Percentiles rank a stretch among this genome's conserved stretches.
Evolutionary conservation across 2,113 vertebrate genomes (phyloP).

Genomic region (Pachypanchax playfairii): DNA sequence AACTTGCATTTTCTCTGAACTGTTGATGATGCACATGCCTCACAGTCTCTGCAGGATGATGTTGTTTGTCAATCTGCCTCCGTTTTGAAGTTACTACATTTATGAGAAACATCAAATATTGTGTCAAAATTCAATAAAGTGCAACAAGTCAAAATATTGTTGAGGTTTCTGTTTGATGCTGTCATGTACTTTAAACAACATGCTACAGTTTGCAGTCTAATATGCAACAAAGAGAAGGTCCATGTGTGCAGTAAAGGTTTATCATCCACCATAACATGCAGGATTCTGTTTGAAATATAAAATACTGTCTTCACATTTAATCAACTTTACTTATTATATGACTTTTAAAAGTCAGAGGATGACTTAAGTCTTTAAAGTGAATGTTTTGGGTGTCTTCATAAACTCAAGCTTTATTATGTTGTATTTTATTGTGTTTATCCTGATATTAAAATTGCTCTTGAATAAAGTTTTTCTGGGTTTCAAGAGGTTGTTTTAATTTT

Average conservation of each 20-base stretch:
- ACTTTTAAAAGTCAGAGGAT: too few relatives aligned
- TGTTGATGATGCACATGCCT: slow-evolving; percentile 63
- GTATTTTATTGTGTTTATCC: too few relatives aligned
- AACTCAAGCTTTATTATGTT: too few relatives aligned
- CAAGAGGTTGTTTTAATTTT: neutral
- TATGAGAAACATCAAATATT: slow-evolving; percentile 29
- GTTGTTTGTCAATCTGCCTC: slow-evolving; percentile 37
- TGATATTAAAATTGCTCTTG: too few relatives aligned
- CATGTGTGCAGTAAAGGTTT: neutral
- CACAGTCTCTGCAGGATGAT: slow-evolving; percentile 35
- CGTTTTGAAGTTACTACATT: slow-evolving; percentile 27
- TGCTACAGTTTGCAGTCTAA: neutral
- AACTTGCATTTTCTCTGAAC: slow-evolving; percentile 63
- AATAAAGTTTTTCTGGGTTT: too few relatives aligned
- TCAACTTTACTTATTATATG: too few relatives aligned
- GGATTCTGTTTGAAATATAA: too few relatives aligned
- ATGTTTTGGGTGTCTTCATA: too few relatives aligned
- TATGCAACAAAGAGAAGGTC: too few relatives aligned
- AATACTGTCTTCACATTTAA: too few relatives aligned
- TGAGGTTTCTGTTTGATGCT: neutral
- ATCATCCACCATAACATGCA: neutral
- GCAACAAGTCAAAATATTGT: slow-evolving; percentile 3
- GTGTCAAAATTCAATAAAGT: slow-evolving; percentile 5
- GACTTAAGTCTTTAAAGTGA: too few relatives aligned
- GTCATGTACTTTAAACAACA: neutral